Conservation (phyloP, 2,113 vertebrate genomes). For the Osmerus eperlanus region DNA sequence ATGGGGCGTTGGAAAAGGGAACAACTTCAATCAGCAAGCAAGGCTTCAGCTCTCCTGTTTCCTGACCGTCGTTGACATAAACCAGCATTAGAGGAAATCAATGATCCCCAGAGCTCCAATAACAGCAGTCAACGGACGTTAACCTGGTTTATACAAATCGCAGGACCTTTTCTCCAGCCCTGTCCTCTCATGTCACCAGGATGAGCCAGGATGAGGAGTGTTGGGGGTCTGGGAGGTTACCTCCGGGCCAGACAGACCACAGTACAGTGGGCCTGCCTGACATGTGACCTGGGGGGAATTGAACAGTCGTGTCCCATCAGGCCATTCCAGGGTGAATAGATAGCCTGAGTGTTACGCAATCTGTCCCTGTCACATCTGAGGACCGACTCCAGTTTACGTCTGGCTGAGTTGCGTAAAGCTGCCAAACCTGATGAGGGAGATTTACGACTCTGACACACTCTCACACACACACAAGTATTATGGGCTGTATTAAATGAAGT, state of each 20-base stretch:
- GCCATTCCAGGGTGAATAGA: constrained; percentile 38
- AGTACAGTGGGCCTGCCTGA: constrained; percentile 16
- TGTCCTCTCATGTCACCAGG: background rate
- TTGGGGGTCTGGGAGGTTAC: background rate
- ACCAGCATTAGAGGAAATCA: constrained; percentile 2
- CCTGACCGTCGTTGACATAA: background rate
- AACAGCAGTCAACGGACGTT: background rate
- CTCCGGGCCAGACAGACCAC: constrained; percentile 2
- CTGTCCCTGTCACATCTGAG: constrained; percentile 38
- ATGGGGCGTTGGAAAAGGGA: too few relatives aligned
- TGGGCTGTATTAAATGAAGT: background rate
- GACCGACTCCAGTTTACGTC: constrained; percentile 5
- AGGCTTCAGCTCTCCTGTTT: background rate
- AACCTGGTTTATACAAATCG: constrained; percentile 5
- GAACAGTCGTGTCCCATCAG: constrained; percentile 47
- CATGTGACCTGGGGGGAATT: constrained; percentile 37
- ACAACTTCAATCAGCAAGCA: too few relatives aligned
- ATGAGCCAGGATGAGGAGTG: background rate
- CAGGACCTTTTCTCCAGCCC: constrained; percentile 1
- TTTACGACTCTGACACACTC: background rate
- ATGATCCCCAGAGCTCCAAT: background rate
- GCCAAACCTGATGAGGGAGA: constrained; percentile 8
- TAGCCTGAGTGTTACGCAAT: constrained; percentile 37
- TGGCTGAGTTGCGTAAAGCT: constrained; percentile 22
- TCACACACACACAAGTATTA: background rate